These are phyloP conservation scores for Trissolcus basalis DNA, from an alignment of 1,140 invertebrate genomes.

Conservation along the genomic window DNA sequence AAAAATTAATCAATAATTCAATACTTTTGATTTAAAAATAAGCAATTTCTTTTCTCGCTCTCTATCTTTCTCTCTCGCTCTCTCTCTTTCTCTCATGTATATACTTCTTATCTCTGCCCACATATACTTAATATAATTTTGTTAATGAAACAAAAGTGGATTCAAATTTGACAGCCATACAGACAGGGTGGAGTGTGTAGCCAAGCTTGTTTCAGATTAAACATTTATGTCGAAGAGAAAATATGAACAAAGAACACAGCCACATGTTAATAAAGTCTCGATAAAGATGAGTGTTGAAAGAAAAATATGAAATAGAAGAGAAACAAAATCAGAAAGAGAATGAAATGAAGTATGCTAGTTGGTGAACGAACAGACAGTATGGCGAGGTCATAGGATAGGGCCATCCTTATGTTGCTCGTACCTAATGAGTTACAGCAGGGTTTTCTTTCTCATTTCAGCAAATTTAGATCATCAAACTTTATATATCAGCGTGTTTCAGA, in stretches of 20 bases:
- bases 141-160: too few species aligned
- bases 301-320: constrained; percentile 16
- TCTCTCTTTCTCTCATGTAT: not conserved
- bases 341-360: constrained; percentile 39
- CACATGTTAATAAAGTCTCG: too few species aligned
- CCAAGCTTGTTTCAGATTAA: not conserved
- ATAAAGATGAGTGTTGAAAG: not conserved
- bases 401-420: constrained; percentile 68
- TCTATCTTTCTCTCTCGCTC: too few species aligned
- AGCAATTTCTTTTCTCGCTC: not conserved
- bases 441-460: constrained; percentile 79
- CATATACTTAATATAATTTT: too few species aligned
- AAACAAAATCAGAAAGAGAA: constrained; percentile 3
- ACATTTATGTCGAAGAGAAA: not conserved
- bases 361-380: constrained; percentile 72
- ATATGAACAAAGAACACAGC: too few species aligned
- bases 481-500: constrained; percentile 80
- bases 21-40: not conserved
- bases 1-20: too few species aligned
- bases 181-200: constrained; percentile 22
- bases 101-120: too few species aligned
- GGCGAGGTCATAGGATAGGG: constrained; percentile 73
- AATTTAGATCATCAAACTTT: constrained; percentile 79
- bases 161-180: constrained; percentile 17
- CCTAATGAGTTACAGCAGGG: constrained; percentile 70